Evolutionary conservation across 2,888 invertebrate genomes (phyloP).

Genomic region (Ellobium chinense): DNA sequence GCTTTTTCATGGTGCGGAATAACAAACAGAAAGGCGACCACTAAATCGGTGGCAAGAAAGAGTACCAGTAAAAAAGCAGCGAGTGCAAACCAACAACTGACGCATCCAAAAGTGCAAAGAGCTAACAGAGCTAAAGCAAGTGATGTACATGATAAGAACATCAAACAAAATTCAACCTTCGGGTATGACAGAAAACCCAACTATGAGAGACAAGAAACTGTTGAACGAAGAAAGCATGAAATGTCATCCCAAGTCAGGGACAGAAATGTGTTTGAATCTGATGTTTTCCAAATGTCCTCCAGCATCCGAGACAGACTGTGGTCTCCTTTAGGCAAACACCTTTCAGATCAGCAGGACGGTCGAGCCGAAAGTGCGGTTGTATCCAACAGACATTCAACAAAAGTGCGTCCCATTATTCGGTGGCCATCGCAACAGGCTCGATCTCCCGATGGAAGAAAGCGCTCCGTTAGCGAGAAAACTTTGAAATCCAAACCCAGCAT

Average conservation of each 20-base stretch:
- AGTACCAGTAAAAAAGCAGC: neutral
- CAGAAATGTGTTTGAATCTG: constrained; percentile 30
- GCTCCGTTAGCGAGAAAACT: neutral
- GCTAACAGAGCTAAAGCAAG: too few relatives aligned
- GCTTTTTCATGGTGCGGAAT: neutral
- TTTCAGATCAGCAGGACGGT: neutral
- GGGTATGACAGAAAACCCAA: neutral
- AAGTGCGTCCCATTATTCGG: neutral
- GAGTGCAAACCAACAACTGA: neutral
- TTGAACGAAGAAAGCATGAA: too few relatives aligned
- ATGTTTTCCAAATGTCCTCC: constrained; percentile 7
- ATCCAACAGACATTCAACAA: neutral
- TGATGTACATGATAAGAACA: too few relatives aligned
- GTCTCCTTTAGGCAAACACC: neutral
- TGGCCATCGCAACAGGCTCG: neutral
- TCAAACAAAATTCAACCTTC: neutral
- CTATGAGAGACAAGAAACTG: neutral
- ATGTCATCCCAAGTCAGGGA: constrained; percentile 1
- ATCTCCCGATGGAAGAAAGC: neutral
- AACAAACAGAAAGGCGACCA: neutral
- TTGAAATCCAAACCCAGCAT: neutral
- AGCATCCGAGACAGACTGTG: neutral
- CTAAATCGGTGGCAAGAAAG: neutral
- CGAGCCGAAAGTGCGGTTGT: too few relatives aligned
- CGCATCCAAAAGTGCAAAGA: neutral